Conservation (phyloP, 2,113 vertebrate genomes). For the Cryptotis parvus region DNA sequence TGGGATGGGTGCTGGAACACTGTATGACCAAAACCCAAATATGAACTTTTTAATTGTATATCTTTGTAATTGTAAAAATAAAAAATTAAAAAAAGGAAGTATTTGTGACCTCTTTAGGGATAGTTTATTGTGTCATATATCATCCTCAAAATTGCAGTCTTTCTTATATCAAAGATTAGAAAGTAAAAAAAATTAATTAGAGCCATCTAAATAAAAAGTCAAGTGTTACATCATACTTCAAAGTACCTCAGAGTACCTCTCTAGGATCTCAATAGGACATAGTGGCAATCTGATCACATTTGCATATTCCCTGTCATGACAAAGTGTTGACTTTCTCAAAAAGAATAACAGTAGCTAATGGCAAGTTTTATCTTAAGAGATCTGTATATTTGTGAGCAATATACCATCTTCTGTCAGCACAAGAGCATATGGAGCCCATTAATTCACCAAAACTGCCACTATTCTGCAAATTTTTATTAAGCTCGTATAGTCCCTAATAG, state of each 20-base stretch:
- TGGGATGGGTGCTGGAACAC: too few species aligned
- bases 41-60: too few species aligned
- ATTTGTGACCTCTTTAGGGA: constrained; percentile 34
- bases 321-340: constrained; percentile 69
- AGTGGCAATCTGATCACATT: constrained; percentile 53
- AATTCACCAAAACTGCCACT: constrained; percentile 70
- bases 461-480: constrained; percentile 80
- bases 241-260: constrained; percentile 46
- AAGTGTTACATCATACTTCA: constrained; percentile 23
- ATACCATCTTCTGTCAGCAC: constrained; percentile 71
- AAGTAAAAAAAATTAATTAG: constrained; percentile 58
- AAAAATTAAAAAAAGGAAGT: neutral
- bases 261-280: constrained; percentile 42
- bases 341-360: constrained; percentile 68
- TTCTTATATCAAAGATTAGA: constrained; percentile 49
- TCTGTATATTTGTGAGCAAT: constrained; percentile 75
- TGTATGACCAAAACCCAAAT: too few species aligned
- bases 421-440: constrained; percentile 79
- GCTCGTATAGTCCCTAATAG: constrained; percentile 73
- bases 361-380: constrained; percentile 74
- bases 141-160: constrained; percentile 47
- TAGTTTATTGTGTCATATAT: neutral
- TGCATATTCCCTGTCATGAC: constrained; percentile 63
- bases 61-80: too few species aligned
- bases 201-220: neutral